phyloP scores from a whole-genome alignment of 2,797 vertebrate species.

The Chaetodon trifasciatus region DNA sequence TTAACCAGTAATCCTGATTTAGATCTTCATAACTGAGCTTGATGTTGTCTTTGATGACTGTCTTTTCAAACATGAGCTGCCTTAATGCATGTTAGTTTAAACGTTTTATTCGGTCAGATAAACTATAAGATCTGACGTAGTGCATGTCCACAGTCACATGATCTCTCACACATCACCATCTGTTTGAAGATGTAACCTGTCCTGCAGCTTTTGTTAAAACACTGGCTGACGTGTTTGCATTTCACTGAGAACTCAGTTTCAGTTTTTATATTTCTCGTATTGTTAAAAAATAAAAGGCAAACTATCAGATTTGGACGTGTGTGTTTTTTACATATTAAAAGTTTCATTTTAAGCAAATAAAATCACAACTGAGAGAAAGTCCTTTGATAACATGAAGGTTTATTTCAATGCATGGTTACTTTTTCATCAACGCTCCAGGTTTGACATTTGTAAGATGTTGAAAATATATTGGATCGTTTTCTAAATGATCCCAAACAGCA shows the following conservation, averaged over 20 bases:
- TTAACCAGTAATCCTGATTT: neutral
- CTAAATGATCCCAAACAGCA: constrained; percentile 41
- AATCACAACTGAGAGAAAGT: constrained; percentile 41
- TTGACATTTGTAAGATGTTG: constrained; percentile 42
- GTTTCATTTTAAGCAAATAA: constrained; percentile 34
- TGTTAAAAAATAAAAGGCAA: constrained; percentile 39
- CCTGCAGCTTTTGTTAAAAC: constrained; percentile 31
- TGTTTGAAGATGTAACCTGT: constrained; percentile 28
- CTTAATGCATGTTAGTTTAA: constrained; percentile 59
- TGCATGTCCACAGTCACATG: constrained; percentile 28
- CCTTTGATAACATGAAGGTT: constrained; percentile 71
- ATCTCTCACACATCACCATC: constrained; percentile 8
- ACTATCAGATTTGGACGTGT: constrained; percentile 21
- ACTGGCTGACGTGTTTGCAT: constrained; percentile 42
- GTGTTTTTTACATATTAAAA: constrained; percentile 20
- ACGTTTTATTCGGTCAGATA: neutral
- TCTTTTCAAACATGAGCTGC: constrained; percentile 56
- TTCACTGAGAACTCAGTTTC: constrained; percentile 42
- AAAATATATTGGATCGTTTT: constrained; percentile 44
- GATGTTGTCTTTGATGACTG: constrained; percentile 12
- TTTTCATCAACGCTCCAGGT: constrained; percentile 48
- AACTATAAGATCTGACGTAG: constrained; percentile 7
- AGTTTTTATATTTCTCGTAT: constrained; percentile 60
- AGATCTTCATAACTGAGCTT: constrained; percentile 11
- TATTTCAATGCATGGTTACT: constrained; percentile 68